These are phyloP conservation scores for Babylonia areolata DNA, from an alignment of 1,140 invertebrate genomes.

Conservation along the genomic window DNA sequence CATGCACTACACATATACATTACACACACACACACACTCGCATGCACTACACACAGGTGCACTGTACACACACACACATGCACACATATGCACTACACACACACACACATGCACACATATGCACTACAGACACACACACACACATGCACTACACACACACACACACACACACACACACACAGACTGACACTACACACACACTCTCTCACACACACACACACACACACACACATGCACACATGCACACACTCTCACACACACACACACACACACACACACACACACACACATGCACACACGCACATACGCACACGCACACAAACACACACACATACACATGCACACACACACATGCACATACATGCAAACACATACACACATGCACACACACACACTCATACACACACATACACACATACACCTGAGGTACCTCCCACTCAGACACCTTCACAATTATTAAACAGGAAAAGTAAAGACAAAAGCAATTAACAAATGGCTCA, in stretches of 20 bases:
- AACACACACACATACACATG: background rate
- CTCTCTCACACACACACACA: too few species aligned
- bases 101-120: too few species aligned
- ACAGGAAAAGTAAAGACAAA: too few species aligned
- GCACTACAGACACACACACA: too few species aligned
- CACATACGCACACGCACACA: background rate
- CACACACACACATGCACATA: background rate
- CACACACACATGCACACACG: background rate
- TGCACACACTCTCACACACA: conserved; percentile 36
- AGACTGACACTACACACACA: too few species aligned
- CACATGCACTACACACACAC: too few species aligned
- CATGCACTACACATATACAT: too few species aligned
- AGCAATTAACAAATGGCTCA: too few species aligned
- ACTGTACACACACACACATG: background rate
- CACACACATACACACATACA: too few species aligned
- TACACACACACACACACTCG: background rate
- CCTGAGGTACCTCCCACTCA: background rate
- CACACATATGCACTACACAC: background rate
- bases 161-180: conserved; percentile 30
- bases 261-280: conserved; percentile 30
- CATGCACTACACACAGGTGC: too few species aligned
- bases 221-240: conserved; percentile 14
- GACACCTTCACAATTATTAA: too few species aligned
- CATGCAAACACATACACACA: background rate
- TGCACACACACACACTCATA: background rate